Conservation (phyloP, 2,797 vertebrate species). For the Sebastiscus albofasciatus region DNA sequence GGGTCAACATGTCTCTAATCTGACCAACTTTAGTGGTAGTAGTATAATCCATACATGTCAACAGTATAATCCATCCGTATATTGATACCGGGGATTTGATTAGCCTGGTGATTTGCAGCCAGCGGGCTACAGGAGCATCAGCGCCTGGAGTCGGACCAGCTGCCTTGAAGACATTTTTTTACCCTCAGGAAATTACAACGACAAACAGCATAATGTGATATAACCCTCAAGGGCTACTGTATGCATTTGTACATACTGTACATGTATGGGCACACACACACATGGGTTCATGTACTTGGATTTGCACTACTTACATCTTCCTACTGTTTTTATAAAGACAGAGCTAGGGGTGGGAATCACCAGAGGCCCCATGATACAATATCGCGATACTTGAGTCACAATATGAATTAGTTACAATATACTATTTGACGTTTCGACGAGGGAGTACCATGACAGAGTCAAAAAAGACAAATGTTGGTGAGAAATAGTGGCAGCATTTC, state of each 20-base stretch:
- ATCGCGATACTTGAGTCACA: too few species aligned
- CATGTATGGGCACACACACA: neutral
- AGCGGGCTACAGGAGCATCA: neutral
- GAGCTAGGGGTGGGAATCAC: too few species aligned
- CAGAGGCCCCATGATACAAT: too few species aligned
- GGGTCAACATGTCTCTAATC: conserved; percentile 44
- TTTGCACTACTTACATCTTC: neutral
- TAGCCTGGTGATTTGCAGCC: conserved; percentile 35
- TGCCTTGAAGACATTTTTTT: neutral
- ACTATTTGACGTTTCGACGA: too few species aligned
- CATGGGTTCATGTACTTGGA: neutral
- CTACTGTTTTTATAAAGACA: neutral
- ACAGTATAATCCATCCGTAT: conserved; percentile 39
- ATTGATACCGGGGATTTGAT: conserved; percentile 25
- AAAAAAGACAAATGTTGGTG: too few species aligned
- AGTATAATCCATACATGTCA: conserved; percentile 44
- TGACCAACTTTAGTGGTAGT: conserved; percentile 24
- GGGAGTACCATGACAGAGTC: too few species aligned
- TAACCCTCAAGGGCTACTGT: too few species aligned
- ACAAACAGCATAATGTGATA: neutral
- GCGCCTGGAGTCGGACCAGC: neutral
- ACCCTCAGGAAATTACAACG: neutral
- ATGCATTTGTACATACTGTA: neutral
- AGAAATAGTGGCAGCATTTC: too few species aligned
- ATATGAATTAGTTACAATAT: too few species aligned